phyloP scores from a whole-genome alignment of 2,888 invertebrate genomes.

The Pyralis farinalis region DNA sequence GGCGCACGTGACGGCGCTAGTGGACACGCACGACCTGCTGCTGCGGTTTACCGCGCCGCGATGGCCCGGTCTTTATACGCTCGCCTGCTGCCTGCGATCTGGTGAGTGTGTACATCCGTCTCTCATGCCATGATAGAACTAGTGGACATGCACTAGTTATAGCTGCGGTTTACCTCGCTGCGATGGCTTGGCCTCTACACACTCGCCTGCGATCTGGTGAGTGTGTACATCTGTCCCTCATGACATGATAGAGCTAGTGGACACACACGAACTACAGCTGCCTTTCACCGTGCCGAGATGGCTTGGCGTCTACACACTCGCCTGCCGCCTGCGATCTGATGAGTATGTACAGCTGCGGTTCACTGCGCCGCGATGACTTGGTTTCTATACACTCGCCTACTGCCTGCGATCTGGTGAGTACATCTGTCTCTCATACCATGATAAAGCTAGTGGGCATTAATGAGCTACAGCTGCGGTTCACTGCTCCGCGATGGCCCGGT shows the following conservation, averaged over 20 bases:
- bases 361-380: constrained; percentile 97
- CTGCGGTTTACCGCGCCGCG: constrained; percentile 97
- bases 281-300: constrained; percentile 98
- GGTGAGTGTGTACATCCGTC: constrained; percentile 89
- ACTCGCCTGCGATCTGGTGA: constrained; percentile 92
- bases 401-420: constrained; percentile 91
- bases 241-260: constrained; percentile 93
- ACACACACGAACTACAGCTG: constrained; percentile 94
- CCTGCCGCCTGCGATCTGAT: constrained; percentile 94
- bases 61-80: constrained; percentile 95
- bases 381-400: constrained; percentile 95
- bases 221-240: constrained; percentile 91
- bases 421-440: constrained; percentile 92
- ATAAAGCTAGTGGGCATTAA: constrained; percentile 94
- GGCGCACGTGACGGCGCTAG: constrained; percentile 95
- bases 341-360: constrained; percentile 91
- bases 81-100: constrained; percentile 95
- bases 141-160: constrained; percentile 93
- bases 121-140: constrained; percentile 93
- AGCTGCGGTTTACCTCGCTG: constrained; percentile 98
- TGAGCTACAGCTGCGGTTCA: constrained; percentile 97
- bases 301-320: constrained; percentile 95
- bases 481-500: constrained; percentile 96
- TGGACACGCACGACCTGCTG: constrained; percentile 94
- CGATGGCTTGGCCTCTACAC: constrained; percentile 95